These are phyloP conservation scores for Wasmannia auropunctata DNA, from an alignment of 1,140 invertebrate species.

Conservation along the genomic window DNA sequence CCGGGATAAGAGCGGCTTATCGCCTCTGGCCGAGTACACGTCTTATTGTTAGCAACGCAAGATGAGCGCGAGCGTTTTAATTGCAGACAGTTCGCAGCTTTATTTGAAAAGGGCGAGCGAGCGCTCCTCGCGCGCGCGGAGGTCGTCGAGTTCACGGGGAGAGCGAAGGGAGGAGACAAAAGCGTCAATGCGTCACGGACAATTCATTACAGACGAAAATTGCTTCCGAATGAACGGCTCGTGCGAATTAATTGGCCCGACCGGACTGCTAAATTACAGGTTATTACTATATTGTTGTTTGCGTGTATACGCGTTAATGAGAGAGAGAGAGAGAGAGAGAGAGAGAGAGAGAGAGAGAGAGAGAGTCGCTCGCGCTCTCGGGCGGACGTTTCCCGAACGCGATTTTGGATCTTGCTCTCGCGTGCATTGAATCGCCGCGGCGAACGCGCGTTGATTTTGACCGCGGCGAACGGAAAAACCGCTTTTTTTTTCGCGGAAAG, in stretches of 20 bases:
- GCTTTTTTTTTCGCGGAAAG: too few species aligned
- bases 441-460: background rate
- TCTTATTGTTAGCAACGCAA: background rate
- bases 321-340: too few species aligned
- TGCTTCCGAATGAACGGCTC: background rate
- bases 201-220: slow-evolving; percentile 37
- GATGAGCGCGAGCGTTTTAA: slow-evolving; percentile 10
- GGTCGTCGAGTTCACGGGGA: background rate
- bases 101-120: background rate
- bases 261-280: background rate
- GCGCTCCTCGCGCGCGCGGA: too few species aligned
- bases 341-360: too few species aligned
- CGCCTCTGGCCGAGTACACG: too few species aligned
- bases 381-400: background rate
- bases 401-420: background rate
- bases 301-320: background rate
- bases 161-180: too few species aligned
- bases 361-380: background rate
- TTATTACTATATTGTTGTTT: slow-evolving; percentile 21
- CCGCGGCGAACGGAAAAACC: background rate
- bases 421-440: background rate
- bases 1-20: background rate
- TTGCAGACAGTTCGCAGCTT: background rate
- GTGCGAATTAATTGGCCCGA: slow-evolving; percentile 24
- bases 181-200: background rate